A percentile compares a stretch with the other conserved stretches of the same genome.
Conservation (phyloP, 2,797 vertebrate species). For the Sebastolobus altivelis region DNA sequence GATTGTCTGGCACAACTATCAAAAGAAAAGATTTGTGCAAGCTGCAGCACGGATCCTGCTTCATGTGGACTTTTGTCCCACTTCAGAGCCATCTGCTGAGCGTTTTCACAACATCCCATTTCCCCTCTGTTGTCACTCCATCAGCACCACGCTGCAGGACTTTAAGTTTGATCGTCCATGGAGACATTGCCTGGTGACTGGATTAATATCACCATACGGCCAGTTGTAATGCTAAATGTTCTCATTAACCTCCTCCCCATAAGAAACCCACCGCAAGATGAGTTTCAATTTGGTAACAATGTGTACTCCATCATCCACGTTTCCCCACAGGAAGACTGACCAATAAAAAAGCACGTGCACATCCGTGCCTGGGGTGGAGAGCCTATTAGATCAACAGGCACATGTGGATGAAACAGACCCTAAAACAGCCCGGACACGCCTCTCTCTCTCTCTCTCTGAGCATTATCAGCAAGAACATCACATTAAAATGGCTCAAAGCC, state of each 20-base stretch:
- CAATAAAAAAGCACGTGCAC: slow-evolving; percentile 4
- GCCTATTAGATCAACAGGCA: slow-evolving; percentile 54
- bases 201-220: not conserved
- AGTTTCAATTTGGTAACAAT: not conserved
- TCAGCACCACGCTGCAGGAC: slow-evolving; percentile 7
- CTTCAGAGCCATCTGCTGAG: slow-evolving; percentile 43
- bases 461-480: not conserved
- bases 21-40: not conserved
- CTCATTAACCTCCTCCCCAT: not conserved
- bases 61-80: slow-evolving; percentile 19
- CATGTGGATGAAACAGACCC: slow-evolving; percentile 44
- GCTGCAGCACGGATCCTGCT: not conserved
- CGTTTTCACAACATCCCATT: not conserved
- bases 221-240: not conserved
- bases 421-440: slow-evolving; percentile 31
- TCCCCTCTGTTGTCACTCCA: not conserved
- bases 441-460: not conserved
- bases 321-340: not conserved
- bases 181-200: not conserved
- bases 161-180: not conserved
- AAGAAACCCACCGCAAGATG: not conserved
- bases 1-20: not conserved
- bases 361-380: not conserved
- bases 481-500: slow-evolving; percentile 14
- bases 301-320: not conserved